A percentile compares a stretch with the other conserved stretches of the same genome.
These are phyloP conservation scores for Oreocharis arfaki DNA, from an alignment of 2,113 vertebrate species.

Conservation along the genomic window DNA sequence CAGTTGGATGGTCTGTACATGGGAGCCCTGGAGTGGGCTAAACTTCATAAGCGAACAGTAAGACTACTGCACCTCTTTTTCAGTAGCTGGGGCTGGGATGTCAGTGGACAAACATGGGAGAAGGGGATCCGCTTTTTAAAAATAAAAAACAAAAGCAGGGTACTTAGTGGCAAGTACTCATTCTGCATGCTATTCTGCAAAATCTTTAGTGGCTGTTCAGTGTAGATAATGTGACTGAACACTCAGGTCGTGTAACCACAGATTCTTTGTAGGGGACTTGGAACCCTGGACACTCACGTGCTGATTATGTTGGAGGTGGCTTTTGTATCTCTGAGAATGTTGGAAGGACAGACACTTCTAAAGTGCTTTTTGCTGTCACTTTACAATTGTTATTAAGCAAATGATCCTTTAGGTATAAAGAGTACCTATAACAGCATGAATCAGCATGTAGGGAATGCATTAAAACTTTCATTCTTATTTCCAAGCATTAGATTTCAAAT, in stretches of 20 bases:
- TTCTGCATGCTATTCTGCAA: not conserved
- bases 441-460: not conserved
- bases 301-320: not conserved
- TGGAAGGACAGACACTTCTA: not conserved
- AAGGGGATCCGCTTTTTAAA: not conserved
- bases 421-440: not conserved
- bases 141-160: not conserved
- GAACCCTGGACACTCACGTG: not conserved
- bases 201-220: not conserved
- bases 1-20: conserved; percentile 87
- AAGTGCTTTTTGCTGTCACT: not conserved
- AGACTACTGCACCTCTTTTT: conserved; percentile 22
- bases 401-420: not conserved
- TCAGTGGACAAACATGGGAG: not conserved
- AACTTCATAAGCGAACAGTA: conserved; percentile 73
- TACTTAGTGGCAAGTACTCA: not conserved
- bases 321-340: not conserved
- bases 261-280: not conserved
- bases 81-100: not conserved
- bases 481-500: not conserved
- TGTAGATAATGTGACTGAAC: not conserved
- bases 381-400: not conserved
- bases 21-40: conserved; percentile 80
- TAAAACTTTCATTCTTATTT: conserved; percentile 11
- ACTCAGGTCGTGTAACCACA: not conserved